Evolutionary conservation across 64 coral and sea anemone genomes (phyloP), one percentile per base, ranked within the genome.

Genomic region (Exaiptasia diaphana): DNA sequence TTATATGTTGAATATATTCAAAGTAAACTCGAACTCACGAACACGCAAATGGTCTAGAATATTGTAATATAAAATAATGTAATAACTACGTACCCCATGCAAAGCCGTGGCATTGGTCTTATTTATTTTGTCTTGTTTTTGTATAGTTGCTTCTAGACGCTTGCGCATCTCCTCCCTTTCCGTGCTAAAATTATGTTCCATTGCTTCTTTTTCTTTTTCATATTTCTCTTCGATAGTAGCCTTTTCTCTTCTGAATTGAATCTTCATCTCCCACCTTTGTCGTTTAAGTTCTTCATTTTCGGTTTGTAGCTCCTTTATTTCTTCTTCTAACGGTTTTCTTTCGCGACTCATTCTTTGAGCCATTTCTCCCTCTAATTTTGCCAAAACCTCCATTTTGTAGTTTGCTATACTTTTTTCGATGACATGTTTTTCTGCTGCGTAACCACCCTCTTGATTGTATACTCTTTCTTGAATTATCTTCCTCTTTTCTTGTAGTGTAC

Each of bases 361-460:
- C 55, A 95, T 62, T 74, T 95, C 91, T 41, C 76, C 86, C 45
- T 95, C 91, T 37, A 95, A 36, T 83, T 95, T 95, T 56, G 80
- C 60, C 31, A 95, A 36, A 44, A 95, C 41, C 46, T 95, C 91
- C 67, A 85, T 64, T 44, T 95, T 95, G 81, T 89, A 95, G 75
- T 90, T 95, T 6, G 91, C 80, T 39, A 95, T 89, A 38, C 80
- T 89, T 71, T 95, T 95, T 44, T 95, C 91, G 12, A 95, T 89
- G 11, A 89, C 18, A n/a, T 95, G 73, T 15, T 61, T 77, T 30
- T 95, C 80, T 35, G 58, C 64, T 23, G 61, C 24, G 17, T 71
- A 49, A 42, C 43, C n/a, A 20, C 80, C 39, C 37, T 95, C 91
- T 37, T 95, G 91, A 50, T 89, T 90, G 40, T 95, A 90, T 27